A percentile compares a stretch with the other conserved stretches of the same genome.
phyloP scores from a whole-genome alignment of 2,113 vertebrate genomes.

The Ameiurus melas region DNA sequence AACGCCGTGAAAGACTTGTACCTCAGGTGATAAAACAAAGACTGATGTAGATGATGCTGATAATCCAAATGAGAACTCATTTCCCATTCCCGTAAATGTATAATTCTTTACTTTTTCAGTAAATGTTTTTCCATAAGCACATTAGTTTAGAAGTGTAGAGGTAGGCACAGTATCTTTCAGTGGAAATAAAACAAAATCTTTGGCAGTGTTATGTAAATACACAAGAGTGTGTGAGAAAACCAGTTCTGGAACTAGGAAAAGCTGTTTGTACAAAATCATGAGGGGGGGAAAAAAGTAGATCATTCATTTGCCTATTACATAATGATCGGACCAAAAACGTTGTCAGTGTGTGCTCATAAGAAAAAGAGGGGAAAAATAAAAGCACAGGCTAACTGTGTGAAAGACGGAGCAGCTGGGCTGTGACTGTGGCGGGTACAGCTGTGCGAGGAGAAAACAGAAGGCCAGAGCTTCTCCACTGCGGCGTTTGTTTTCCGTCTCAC shows the following conservation, averaged over 20 bases:
- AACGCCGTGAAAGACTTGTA: background rate
- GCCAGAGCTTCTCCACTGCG: constrained; percentile 8
- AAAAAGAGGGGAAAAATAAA: constrained; percentile 15
- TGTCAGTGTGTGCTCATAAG: constrained; percentile 8
- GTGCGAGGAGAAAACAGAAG: constrained; percentile 35
- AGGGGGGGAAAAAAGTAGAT: background rate
- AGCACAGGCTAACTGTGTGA: background rate
- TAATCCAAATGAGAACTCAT: background rate
- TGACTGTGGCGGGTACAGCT: background rate
- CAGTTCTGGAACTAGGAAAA: background rate
- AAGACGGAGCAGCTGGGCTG: background rate
- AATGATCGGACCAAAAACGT: background rate
- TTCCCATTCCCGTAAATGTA: background rate
- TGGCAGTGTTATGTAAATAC: background rate
- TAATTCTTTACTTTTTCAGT: background rate
- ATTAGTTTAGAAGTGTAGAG: background rate
- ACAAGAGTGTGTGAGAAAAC: background rate
- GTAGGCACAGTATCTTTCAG: background rate
- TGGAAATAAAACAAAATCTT: background rate
- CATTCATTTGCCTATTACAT: background rate
- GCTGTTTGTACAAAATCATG: constrained; percentile 38
- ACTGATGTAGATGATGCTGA: background rate
- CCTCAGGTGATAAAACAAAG: background rate
- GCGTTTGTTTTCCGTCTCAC: constrained; percentile 42
- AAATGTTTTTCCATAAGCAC: background rate